A percentile compares a stretch with the other conserved stretches of the same genome.
phyloP scores from a whole-genome alignment of 2,797 vertebrate genomes.

The Arnoldichthys spilopterus region DNA sequence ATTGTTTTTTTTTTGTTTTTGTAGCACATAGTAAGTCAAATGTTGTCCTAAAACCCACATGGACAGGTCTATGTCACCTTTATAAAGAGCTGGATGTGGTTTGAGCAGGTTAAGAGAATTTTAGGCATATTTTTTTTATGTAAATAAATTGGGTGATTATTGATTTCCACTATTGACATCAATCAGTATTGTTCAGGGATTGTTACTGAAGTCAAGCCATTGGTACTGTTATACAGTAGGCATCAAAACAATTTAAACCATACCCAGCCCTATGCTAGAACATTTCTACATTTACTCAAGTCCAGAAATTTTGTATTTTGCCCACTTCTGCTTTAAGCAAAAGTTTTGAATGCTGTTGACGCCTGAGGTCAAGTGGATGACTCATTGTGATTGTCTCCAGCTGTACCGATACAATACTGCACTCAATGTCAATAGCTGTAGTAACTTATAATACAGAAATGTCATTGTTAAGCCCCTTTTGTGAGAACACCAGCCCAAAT shows the following conservation, averaged over 20 bases:
- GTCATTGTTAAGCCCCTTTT: not conserved
- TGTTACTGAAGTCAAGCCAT: too few relatives aligned
- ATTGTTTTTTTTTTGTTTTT: too few relatives aligned
- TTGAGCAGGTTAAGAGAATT: too few relatives aligned
- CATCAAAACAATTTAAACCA: not conserved
- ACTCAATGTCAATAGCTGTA: not conserved
- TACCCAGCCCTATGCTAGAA: not conserved
- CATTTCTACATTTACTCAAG: not conserved
- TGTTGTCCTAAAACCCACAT: too few relatives aligned
- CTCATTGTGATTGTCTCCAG: not conserved
- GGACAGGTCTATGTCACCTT: too few relatives aligned
- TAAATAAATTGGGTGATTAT: too few relatives aligned
- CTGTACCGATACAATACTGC: not conserved
- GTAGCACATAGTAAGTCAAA: too few relatives aligned
- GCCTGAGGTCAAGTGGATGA: not conserved
- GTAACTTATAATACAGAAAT: not conserved
- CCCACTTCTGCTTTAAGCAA: not conserved
- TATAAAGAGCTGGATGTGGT: too few relatives aligned
- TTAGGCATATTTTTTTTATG: too few relatives aligned
- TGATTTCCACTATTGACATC: too few relatives aligned
- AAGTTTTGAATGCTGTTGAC: not conserved
- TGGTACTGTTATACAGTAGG: not conserved
- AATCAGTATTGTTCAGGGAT: too few relatives aligned
- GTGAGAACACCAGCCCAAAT: slow-evolving; percentile 15
- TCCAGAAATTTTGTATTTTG: not conserved